These are phyloP conservation scores for Drosophila helvetica DNA, from an alignment of 2,888 invertebrate genomes.

Conservation along the genomic window DNA sequence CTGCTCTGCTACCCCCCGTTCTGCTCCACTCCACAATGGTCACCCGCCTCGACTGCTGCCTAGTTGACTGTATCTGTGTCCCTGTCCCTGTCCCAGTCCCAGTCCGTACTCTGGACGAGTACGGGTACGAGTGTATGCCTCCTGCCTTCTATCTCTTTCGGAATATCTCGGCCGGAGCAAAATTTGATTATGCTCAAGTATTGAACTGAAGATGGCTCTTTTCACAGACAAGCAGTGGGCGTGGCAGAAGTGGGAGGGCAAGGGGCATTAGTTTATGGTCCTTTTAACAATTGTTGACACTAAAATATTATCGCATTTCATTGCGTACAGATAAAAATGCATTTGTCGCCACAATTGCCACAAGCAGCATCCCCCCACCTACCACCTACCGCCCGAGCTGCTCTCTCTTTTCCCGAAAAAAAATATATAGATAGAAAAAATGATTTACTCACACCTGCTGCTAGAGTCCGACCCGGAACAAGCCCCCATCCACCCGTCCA, in stretches of 20 bases:
- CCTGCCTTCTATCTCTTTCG: conserved; percentile 39
- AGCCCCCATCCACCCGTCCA: not conserved
- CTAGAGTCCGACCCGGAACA: not conserved
- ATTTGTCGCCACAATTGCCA: conserved; percentile 79
- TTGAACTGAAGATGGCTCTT: conserved; percentile 70
- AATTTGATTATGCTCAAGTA: conserved; percentile 78
- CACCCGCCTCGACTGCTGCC: conserved; percentile 68
- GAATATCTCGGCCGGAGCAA: conserved; percentile 55
- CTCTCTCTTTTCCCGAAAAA: conserved; percentile 11
- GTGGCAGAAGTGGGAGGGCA: conserved; percentile 33
- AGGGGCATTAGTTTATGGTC: conserved; percentile 79
- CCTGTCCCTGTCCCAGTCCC: conserved; percentile 6
- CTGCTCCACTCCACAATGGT: conserved; percentile 53
- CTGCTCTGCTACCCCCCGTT: not conserved
- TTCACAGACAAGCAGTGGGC: conserved; percentile 40
- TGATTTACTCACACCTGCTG: conserved; percentile 80
- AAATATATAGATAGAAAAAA: conserved; percentile 25
- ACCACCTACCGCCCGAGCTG: conserved; percentile 1
- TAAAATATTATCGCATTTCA: conserved; percentile 82
- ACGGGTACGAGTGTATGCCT: conserved; percentile 9
- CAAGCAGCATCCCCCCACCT: conserved; percentile 51
- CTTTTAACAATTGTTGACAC: conserved; percentile 83
- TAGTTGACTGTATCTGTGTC: conserved; percentile 65
- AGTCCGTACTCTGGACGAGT: conserved; percentile 14
- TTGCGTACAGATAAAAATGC: conserved; percentile 80